Evolutionary conservation across 2,888 invertebrate genomes (phyloP).

Genomic region (Lamproptera curius): DNA sequence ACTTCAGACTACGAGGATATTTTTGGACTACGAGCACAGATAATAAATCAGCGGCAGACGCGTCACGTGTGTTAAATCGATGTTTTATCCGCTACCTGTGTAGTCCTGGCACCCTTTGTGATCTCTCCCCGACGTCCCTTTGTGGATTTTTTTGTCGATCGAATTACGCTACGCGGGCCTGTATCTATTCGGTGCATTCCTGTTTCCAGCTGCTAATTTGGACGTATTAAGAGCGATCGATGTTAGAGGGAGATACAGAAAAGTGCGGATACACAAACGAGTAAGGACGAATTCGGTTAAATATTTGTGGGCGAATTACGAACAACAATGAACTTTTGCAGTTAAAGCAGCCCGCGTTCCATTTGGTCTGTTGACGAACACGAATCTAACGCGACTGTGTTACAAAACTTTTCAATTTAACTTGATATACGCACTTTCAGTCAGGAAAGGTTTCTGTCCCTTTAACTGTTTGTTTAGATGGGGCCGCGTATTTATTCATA

Average conservation of each 20-base stretch:
- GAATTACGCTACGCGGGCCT: constrained; percentile 68
- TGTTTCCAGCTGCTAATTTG: constrained; percentile 68
- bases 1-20: too few relatives aligned
- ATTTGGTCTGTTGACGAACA: too few relatives aligned
- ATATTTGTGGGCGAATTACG: not conserved
- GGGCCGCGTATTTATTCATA: too few relatives aligned
- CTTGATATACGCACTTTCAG: too few relatives aligned
- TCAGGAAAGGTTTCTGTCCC: too few relatives aligned
- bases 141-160: constrained; percentile 61
- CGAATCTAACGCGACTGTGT: too few relatives aligned
- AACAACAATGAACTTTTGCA: not conserved
- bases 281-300: not conserved
- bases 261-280: too few relatives aligned
- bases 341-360: too few relatives aligned
- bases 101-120: constrained; percentile 61
- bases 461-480: too few relatives aligned
- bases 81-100: constrained; percentile 63
- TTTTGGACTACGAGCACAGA: too few relatives aligned
- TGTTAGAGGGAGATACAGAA: constrained; percentile 27
- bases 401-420: too few relatives aligned
- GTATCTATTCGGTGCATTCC: constrained; percentile 71
- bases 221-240: constrained; percentile 40
- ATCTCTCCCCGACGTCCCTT: constrained; percentile 51
- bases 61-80: constrained; percentile 32
- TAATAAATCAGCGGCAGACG: constrained; percentile 7